Evolutionary conservation across 2,888 invertebrate genomes (phyloP).

Genomic region (Steinernema carpocapsae): DNA sequence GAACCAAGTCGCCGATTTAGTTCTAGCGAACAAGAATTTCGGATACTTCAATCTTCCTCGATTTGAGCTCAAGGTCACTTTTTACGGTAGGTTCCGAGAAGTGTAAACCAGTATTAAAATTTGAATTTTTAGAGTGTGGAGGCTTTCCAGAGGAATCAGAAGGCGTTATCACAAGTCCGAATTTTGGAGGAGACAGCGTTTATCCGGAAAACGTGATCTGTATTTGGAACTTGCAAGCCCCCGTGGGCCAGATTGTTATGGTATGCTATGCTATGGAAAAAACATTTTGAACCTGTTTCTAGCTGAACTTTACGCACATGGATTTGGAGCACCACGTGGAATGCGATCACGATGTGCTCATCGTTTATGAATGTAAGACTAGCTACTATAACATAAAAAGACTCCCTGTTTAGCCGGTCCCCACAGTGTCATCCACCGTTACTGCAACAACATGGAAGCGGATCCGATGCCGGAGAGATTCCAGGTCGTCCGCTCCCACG

Average conservation of each 20-base stretch:
- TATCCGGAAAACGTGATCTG: conserved; percentile 59
- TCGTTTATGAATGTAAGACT: conserved; percentile 45
- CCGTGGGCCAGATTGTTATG: conserved; percentile 60
- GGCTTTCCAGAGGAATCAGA: conserved; percentile 49
- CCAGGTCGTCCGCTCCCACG: conserved; percentile 41
- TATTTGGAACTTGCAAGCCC: conserved; percentile 61
- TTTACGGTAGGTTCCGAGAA: conserved; percentile 43
- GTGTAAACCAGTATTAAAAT: too few relatives aligned
- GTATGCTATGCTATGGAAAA: too few relatives aligned
- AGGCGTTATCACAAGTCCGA: conserved; percentile 51
- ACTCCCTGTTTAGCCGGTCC: conserved; percentile 36
- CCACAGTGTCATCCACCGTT: conserved; percentile 45
- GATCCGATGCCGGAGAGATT: conserved; percentile 46
- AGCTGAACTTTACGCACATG: conserved; percentile 57
- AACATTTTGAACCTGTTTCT: conserved; percentile 22
- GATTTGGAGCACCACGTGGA: conserved; percentile 55
- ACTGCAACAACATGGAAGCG: conserved; percentile 33
- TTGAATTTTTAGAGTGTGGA: conserved; percentile 50
- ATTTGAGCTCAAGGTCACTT: conserved; percentile 51
- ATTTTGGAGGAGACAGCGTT: conserved; percentile 45
- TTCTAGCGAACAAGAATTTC: conserved; percentile 34
- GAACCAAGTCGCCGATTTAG: conserved; percentile 18
- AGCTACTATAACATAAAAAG: neutral
- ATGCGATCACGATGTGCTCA: conserved; percentile 46
- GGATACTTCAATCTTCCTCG: conserved; percentile 44